phyloP scores from a whole-genome alignment of 2,888 invertebrate species.

The Orchesellides sinensis region DNA sequence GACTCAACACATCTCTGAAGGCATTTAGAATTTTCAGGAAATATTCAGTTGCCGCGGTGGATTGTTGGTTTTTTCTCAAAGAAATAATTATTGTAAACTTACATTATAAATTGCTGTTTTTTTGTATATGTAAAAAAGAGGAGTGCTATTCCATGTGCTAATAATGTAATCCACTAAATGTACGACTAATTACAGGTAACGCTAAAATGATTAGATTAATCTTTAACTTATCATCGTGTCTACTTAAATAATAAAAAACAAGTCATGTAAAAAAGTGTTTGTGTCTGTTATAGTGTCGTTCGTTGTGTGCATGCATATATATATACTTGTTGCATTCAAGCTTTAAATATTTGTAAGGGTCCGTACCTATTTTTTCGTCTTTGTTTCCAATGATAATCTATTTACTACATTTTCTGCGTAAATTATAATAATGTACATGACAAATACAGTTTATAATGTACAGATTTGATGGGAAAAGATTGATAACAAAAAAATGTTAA shows the following conservation, averaged over 20 bases:
- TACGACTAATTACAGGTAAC: not conserved
- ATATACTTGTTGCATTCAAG: too few species aligned
- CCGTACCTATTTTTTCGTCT: too few species aligned
- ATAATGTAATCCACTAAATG: conserved; percentile 27
- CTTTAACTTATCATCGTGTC: not conserved
- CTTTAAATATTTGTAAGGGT: too few species aligned
- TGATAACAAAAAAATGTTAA: conserved; percentile 16
- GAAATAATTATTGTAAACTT: too few species aligned
- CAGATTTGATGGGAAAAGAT: not conserved
- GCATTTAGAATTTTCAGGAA: too few species aligned
- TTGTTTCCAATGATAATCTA: too few species aligned
- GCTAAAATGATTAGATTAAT: not conserved
- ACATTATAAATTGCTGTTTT: not conserved
- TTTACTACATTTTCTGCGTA: too few species aligned
- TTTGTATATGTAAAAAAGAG: too few species aligned
- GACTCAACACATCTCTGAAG: too few species aligned
- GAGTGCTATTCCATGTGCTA: conserved; percentile 61
- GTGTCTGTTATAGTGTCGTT: not conserved
- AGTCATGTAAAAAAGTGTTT: not conserved
- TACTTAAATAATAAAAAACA: not conserved
- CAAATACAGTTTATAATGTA: not conserved
- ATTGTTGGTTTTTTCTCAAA: too few species aligned
- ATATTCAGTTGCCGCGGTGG: too few species aligned
- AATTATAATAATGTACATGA: too few species aligned
- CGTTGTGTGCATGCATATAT: not conserved